A percentile compares a stretch with the other conserved stretches of the same genome.
These are phyloP conservation scores for Bombus pascuorum DNA, from an alignment of 1,140 invertebrate species.

Conservation along the genomic window DNA sequence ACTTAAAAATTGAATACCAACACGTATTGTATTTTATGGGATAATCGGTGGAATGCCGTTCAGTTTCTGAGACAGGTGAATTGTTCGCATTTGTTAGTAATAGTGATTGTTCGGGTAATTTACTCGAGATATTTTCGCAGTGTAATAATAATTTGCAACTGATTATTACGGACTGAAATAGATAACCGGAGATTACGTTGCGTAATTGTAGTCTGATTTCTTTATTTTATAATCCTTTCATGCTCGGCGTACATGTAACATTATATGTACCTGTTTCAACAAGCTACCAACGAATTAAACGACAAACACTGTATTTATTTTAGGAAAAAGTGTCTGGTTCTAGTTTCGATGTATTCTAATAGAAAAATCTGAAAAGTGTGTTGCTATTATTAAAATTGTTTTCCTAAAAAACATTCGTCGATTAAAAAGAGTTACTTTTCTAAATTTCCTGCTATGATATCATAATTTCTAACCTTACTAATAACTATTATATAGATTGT, in stretches of 20 bases:
- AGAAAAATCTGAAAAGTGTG: too few species aligned
- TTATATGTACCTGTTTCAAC: not conserved
- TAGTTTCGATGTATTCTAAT: too few species aligned
- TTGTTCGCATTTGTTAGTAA: slow-evolving; percentile 6
- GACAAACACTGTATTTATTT: too few species aligned
- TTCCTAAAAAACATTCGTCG: too few species aligned
- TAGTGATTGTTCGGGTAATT: not conserved
- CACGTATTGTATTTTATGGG: slow-evolving; percentile 4
- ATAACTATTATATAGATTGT: too few species aligned
- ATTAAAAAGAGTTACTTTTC: too few species aligned
- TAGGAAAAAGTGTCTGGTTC: too few species aligned
- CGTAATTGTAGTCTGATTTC: not conserved
- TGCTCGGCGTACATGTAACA: not conserved
- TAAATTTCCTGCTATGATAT: too few species aligned
- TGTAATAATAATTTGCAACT: not conserved
- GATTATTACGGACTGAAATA: not conserved
- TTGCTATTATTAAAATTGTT: too few species aligned
- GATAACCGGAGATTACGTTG: not conserved
- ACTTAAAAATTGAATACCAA: slow-evolving; percentile 37
- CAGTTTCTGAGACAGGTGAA: slow-evolving; percentile 30
- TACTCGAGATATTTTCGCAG: not conserved
- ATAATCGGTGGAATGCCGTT: slow-evolving; percentile 22
- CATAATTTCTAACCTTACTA: too few species aligned
- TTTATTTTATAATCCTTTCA: not conserved
- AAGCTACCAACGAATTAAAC: too few species aligned